Conservation (phyloP, 1,140 invertebrate genomes). For the Archivesica marissinica region DNA sequence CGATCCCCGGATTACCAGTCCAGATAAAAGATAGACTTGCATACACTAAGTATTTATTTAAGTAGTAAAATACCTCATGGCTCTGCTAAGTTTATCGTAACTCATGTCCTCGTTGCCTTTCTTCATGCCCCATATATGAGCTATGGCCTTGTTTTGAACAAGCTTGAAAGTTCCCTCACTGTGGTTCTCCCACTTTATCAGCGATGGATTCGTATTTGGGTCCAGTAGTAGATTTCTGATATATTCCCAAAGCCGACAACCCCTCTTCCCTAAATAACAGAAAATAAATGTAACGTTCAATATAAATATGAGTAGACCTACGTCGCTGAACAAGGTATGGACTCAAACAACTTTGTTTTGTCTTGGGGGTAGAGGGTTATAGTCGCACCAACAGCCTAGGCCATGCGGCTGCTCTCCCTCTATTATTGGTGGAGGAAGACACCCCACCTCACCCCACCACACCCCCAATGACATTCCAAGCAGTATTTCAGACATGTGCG, state of each 20-base stretch:
- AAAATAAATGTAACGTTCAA: background rate
- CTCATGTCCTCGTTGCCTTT: conserved; percentile 96
- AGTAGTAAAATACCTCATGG: conserved; percentile 91
- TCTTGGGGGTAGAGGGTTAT: background rate
- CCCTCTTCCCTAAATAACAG: conserved; percentile 46
- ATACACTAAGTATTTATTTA: too few species aligned
- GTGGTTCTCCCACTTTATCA: conserved; percentile 93
- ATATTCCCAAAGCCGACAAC: conserved; percentile 78
- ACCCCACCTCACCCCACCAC: too few species aligned
- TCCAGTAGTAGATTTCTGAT: conserved; percentile 71
- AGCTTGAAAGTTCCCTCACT: conserved; percentile 92
- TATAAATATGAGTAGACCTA: background rate
- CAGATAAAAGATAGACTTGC: too few species aligned
- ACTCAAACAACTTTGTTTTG: background rate
- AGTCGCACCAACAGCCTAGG: too few species aligned
- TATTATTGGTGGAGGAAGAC: too few species aligned
- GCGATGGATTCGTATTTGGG: conserved; percentile 66
- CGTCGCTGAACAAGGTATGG: background rate
- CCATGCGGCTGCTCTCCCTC: background rate
- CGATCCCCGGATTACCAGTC: too few species aligned
- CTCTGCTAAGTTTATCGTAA: conserved; percentile 95
- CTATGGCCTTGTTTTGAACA: conserved; percentile 93
- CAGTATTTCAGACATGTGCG: too few species aligned
- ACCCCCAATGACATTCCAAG: too few species aligned
- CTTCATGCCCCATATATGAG: conserved; percentile 92